Conservation (phyloP, 2,888 invertebrate genomes). For the Tiliacea citrago region DNA sequence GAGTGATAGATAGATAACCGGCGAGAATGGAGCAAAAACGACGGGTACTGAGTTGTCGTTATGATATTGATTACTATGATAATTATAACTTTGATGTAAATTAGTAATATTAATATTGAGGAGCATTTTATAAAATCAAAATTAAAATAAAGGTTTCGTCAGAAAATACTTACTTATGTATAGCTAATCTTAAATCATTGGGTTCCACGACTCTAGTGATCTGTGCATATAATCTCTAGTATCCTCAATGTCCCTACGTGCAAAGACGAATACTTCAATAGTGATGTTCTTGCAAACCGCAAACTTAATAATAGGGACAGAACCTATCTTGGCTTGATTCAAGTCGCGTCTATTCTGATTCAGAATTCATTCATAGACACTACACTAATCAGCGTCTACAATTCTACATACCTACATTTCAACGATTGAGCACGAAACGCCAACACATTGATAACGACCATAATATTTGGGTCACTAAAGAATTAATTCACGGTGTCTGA, state of each 20-base stretch:
- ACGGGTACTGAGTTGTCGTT: conserved; percentile 1
- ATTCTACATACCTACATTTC: background rate
- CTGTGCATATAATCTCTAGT: too few species aligned
- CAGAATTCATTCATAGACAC: background rate
- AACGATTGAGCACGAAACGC: conserved; percentile 22
- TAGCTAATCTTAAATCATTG: too few species aligned
- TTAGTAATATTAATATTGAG: background rate
- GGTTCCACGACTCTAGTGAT: too few species aligned
- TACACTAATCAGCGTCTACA: background rate
- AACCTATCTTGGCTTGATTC: background rate
- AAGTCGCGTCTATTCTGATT: background rate
- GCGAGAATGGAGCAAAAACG: background rate
- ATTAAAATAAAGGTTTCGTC: too few species aligned
- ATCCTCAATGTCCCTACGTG: too few species aligned
- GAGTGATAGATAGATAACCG: conserved; percentile 1
- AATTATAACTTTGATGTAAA: background rate
- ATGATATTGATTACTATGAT: background rate
- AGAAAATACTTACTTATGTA: too few species aligned
- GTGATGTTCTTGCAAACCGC: background rate
- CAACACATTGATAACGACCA: conserved; percentile 26
- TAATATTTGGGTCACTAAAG: conserved; percentile 49
- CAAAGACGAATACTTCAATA: background rate
- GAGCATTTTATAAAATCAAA: too few species aligned
- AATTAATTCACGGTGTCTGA: conserved; percentile 46
- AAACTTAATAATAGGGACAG: background rate